Conservation (phyloP, 2,888 invertebrate genomes). For the Caenorhabditis sulstoni region DNA sequence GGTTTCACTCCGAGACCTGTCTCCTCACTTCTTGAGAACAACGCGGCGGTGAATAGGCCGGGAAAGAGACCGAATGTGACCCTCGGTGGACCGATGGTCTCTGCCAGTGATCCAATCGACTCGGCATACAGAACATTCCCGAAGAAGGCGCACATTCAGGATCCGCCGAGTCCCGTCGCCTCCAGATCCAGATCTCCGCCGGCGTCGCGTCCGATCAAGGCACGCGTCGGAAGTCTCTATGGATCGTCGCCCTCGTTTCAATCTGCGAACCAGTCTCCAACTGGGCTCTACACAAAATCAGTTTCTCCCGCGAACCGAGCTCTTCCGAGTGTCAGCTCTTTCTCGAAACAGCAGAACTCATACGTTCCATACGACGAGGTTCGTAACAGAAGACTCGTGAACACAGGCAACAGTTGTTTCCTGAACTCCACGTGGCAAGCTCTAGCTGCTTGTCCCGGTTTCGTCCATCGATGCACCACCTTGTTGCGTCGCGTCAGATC, state of each 20-base stretch:
- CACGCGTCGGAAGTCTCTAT: neutral
- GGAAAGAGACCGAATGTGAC: no score
- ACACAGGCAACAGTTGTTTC: constrained; percentile 34
- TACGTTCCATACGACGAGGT: no score
- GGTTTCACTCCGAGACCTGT: no score
- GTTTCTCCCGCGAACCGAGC: no score
- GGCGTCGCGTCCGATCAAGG: neutral
- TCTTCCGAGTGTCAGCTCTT: no score
- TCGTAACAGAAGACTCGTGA: constrained; percentile 2
- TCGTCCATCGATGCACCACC: neutral
- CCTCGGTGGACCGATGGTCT: neutral
- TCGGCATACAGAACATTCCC: neutral
- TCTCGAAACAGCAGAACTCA: no score
- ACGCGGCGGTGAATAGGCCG: no score
- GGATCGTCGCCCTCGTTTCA: neutral
- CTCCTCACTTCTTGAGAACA: no score
- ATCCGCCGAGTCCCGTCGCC: neutral
- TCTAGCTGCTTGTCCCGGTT: constrained; percentile 5
- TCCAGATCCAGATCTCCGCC: neutral
- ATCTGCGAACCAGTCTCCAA: no score
- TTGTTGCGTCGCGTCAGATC: neutral
- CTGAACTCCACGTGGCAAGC: constrained; percentile 41
- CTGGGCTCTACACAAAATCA: no score
- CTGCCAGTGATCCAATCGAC: constrained; percentile 4
- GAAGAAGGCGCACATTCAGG: neutral